phyloP scores from a whole-genome alignment of 2,797 vertebrate genomes.

The Sphenopsis melanotis region DNA sequence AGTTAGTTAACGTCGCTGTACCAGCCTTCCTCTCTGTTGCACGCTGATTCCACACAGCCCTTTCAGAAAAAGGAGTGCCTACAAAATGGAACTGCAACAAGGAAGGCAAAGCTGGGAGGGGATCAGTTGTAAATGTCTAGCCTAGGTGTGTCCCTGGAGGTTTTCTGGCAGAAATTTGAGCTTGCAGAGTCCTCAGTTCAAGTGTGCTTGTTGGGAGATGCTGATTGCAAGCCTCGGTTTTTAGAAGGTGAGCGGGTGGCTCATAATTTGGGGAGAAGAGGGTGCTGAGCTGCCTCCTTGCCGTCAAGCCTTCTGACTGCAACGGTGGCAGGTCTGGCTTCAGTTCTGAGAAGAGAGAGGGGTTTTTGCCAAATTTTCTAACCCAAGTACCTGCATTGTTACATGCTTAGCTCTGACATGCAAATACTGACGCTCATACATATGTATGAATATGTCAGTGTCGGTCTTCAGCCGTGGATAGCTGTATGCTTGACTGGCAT shows the following conservation, averaged over 20 bases:
- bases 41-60: background rate
- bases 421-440: conserved; percentile 63
- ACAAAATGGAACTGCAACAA: background rate
- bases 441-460: conserved; percentile 67
- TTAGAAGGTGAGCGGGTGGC: background rate
- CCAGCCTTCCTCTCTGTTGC: background rate
- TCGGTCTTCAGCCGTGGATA: conserved; percentile 62
- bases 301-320: conserved; percentile 14
- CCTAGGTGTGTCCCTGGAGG: background rate
- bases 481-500: conserved; percentile 66
- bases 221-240: background rate
- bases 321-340: conserved; percentile 34
- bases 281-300: background rate
- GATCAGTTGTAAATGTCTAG: background rate
- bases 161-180: background rate
- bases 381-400: conserved; percentile 66
- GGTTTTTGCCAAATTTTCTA: conserved; percentile 60
- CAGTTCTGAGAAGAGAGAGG: conserved; percentile 38
- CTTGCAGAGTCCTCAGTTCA: background rate
- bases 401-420: conserved; percentile 66
- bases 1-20: background rate
- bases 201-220: background rate
- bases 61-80: background rate
- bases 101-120: background rate
- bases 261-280: background rate